phyloP scores from a whole-genome alignment of 2,888 invertebrate genomes.

The Lysandra bellargus region DNA sequence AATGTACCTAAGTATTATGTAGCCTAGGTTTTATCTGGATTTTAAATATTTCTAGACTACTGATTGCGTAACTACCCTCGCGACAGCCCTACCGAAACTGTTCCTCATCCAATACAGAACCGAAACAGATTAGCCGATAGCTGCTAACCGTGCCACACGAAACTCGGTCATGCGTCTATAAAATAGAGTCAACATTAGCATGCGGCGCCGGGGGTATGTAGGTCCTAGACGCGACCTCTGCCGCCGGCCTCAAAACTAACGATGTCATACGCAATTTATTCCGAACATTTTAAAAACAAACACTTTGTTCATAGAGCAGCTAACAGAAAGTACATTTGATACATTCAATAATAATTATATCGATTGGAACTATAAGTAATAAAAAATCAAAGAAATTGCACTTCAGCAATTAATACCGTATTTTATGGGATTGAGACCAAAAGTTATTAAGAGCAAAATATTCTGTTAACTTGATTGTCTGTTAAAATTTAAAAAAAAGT shows the following conservation, averaged over 20 bases:
- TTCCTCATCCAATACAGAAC: conserved; percentile 12
- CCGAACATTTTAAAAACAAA: conserved; percentile 22
- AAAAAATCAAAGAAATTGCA: no score
- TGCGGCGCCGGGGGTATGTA: conserved; percentile 61
- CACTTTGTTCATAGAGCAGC: conserved; percentile 6
- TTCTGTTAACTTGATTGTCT: no score
- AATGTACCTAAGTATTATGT: not conserved
- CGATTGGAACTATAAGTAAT: no score
- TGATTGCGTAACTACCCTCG: not conserved
- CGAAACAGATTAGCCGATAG: conserved; percentile 43
- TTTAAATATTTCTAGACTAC: not conserved
- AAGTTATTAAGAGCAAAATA: no score
- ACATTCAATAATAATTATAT: not conserved
- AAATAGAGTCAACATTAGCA: conserved; percentile 58
- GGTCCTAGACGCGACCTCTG: conserved; percentile 49
- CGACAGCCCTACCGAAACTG: conserved; percentile 3
- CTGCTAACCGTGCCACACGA: conserved; percentile 61
- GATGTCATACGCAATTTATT: conserved; percentile 41
- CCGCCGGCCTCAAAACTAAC: conserved; percentile 48
- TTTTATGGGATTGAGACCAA: no score
- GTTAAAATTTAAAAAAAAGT: no score
- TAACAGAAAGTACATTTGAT: not conserved
- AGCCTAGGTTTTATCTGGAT: no score
- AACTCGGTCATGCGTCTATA: conserved; percentile 69
- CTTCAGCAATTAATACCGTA: no score